Conservation (phyloP, 1,140 invertebrate species). For the Trichonephila inaurata region DNA sequence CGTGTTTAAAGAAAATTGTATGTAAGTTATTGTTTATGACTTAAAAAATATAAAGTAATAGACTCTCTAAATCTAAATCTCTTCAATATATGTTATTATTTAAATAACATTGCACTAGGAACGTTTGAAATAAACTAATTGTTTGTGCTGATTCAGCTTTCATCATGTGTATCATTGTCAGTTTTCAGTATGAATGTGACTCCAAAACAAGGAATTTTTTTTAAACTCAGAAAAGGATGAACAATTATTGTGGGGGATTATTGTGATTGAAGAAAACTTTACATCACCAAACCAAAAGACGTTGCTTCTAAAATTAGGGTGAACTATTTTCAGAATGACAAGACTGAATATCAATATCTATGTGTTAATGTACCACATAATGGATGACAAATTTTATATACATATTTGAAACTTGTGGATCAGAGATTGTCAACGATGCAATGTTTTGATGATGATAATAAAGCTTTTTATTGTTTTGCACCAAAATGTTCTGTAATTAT, state of each 20-base stretch:
- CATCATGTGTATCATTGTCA: background rate
- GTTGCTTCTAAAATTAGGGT: slow-evolving; percentile 12
- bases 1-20: too few species aligned
- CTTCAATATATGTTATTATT: background rate
- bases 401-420: slow-evolving; percentile 47
- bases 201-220: background rate
- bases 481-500: background rate
- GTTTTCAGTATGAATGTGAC: background rate
- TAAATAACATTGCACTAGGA: background rate
- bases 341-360: slow-evolving; percentile 29
- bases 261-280: background rate
- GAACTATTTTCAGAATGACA: slow-evolving; percentile 20
- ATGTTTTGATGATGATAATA: slow-evolving; percentile 75
- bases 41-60: too few species aligned
- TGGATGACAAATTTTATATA: slow-evolving; percentile 68
- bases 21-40: too few species aligned
- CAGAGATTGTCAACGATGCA: slow-evolving; percentile 31
- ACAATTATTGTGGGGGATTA: background rate
- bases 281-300: background rate
- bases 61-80: too few species aligned
- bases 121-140: background rate
- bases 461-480: slow-evolving; percentile 76
- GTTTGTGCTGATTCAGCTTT: background rate
- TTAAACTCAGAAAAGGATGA: background rate
- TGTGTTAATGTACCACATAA: slow-evolving; percentile 49